These are phyloP conservation scores for Passer montanus DNA, from an alignment of 2,113 vertebrate species.

Conservation along the genomic window DNA sequence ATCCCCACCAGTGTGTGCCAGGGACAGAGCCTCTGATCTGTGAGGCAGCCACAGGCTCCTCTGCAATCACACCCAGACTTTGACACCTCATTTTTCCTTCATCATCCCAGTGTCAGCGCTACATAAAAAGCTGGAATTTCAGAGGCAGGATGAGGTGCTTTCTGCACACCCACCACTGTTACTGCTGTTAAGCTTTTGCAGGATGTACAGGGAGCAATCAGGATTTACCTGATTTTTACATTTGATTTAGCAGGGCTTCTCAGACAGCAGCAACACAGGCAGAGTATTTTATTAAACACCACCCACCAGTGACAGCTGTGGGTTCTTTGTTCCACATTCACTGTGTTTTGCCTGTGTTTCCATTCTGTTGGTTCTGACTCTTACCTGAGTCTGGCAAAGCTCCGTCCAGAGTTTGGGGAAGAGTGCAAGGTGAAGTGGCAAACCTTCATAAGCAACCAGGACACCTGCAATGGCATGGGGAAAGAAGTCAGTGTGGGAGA, in stretches of 20 bases:
- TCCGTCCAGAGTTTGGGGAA: slow-evolving; percentile 99
- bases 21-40: background rate
- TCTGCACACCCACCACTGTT: background rate
- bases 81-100: background rate
- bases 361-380: background rate
- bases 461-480: slow-evolving; percentile 85
- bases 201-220: background rate
- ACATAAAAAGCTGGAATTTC: background rate
- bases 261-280: background rate
- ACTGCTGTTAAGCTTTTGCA: background rate
- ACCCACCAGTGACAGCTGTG: background rate
- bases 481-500: slow-evolving; percentile 1
- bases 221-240: too few relatives aligned
- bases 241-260: background rate
- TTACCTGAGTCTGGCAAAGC: slow-evolving; percentile 95
- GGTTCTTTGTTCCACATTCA: background rate
- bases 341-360: background rate
- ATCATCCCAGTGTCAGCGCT: background rate
- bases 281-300: background rate
- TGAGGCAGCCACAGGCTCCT: background rate
- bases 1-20: rapidly evolving
- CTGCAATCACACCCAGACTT: background rate
- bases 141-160: background rate
- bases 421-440: slow-evolving; percentile 93
- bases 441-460: slow-evolving; percentile 95